A percentile compares a stretch with the other conserved stretches of the same genome.
Conservation (phyloP, 2,888 invertebrate genomes). For the Idaea biselata region DNA sequence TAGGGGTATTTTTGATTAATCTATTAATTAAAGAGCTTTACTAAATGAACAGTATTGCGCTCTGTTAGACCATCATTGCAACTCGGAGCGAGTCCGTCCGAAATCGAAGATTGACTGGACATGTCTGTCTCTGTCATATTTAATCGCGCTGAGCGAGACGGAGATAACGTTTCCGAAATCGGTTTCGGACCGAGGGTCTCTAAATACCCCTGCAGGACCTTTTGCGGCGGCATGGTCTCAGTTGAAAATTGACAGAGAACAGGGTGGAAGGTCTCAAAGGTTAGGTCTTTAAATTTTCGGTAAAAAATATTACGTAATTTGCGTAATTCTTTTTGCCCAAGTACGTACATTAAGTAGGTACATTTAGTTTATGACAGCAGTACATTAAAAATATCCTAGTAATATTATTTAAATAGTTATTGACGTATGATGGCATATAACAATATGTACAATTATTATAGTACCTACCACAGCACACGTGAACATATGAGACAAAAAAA, state of each 20-base stretch:
- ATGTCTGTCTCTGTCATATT: too few species aligned
- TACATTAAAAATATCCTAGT: neutral
- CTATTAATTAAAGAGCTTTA: too few species aligned
- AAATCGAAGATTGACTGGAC: too few species aligned
- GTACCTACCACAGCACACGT: neutral
- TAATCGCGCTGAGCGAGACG: too few species aligned
- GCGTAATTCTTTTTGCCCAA: neutral
- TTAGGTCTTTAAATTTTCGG: neutral
- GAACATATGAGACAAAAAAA: neutral
- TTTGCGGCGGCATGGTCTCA: constrained; percentile 34
- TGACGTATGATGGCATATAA: neutral
- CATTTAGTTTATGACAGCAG: neutral
- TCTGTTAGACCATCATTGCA: too few species aligned
- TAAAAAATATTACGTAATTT: neutral
- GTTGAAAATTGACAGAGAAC: neutral
- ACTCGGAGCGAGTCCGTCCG: too few species aligned
- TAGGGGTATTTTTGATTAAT: too few species aligned
- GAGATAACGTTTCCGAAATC: too few species aligned
- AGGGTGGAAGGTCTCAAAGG: neutral
- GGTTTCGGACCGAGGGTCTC: too few species aligned
- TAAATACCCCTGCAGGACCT: neutral
- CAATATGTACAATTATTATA: too few species aligned
- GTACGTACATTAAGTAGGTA: neutral
- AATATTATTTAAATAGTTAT: neutral
- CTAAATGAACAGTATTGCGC: too few species aligned